Base-by-base conservation (phyloP, 1,140 invertebrate species). In the Papilio dardanus region DNA sequence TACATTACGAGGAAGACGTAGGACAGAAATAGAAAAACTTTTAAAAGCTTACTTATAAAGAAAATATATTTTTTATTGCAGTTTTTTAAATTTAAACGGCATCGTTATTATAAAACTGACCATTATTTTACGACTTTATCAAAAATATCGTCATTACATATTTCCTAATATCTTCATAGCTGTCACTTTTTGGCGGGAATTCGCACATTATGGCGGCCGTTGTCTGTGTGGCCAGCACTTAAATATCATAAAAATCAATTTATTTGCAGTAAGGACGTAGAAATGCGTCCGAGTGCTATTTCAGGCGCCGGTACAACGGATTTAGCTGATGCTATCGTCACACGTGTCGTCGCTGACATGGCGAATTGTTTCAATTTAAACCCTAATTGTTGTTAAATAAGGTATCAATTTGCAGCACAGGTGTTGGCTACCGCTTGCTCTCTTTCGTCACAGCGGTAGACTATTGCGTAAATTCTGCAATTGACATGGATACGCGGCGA, bases 261-360 rank as follows among this genome's bases (percentile, higher is more conserved):
- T 74, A 74, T 75, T 46, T 65, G 74, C 77, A 67, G 54, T 78
- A 75, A 78, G 74, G 67, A 78, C 74, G 68, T 69, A 73, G 77
- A 78, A 78, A 78, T 78, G 77, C 77, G 77, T 76, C 62, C 77
- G 74, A 69, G 62, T 74, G 75, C 77, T 78, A 76, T 78, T 78
- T 78, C 50, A 37, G 74, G 33, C 54, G 68, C 58, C 40, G 67
- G 74, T 74, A 75, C 74, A 73, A 69, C 77, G 74, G 66, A 75
- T 75, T 78, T 78, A 75, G 77, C 69, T 31, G 16, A 30, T 21
- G 67, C 74, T 78, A 71, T 75, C 77, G 77, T 78, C 77, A 75
- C 54, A 1, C n/a, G 33, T 40, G 4, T 37, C 67, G n/a, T 21
- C 31, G n/a, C 35, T 24, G 33, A 42, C 35, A 40, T 37, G n/a